phyloP scores from a whole-genome alignment of 1,140 invertebrate species.

The Chlorops oryzae region DNA sequence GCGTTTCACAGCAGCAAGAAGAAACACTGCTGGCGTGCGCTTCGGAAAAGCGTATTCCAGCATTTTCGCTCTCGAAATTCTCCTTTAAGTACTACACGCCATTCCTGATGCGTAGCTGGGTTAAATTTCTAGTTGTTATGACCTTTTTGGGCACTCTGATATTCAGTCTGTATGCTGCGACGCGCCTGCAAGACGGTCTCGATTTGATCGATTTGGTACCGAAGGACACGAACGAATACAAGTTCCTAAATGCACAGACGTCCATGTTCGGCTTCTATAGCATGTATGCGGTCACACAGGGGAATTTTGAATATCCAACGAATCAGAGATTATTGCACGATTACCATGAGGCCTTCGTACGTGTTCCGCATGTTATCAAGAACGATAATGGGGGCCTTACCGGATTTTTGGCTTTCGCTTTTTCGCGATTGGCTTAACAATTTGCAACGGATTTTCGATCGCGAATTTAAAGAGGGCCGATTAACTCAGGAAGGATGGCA shows the following conservation, averaged over 20 bases:
- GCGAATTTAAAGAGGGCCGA: constrained; percentile 67
- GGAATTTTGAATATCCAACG: constrained; percentile 94
- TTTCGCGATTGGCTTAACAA: constrained; percentile 87
- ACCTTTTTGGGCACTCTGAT: constrained; percentile 60
- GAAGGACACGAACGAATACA: constrained; percentile 83
- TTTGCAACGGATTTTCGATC: constrained; percentile 82
- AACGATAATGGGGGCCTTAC: constrained; percentile 87
- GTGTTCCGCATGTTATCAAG: constrained; percentile 86
- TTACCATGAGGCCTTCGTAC: constrained; percentile 88
- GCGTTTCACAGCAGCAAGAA: constrained; percentile 24
- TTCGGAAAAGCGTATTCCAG: constrained; percentile 22
- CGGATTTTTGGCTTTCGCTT: constrained; percentile 87
- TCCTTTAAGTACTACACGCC: constrained; percentile 59
- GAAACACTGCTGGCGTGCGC: constrained; percentile 46
- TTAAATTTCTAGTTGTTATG: constrained; percentile 60
- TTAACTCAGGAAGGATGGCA: constrained; percentile 85
- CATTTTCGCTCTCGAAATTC: constrained; percentile 49
- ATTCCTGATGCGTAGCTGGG: constrained; percentile 61
- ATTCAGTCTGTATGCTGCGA: constrained; percentile 62
- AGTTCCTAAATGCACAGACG: constrained; percentile 85
- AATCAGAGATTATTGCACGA: constrained; percentile 89
- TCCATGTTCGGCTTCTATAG: constrained; percentile 97
- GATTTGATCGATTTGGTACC: constrained; percentile 92
- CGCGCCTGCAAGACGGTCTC: constrained; percentile 62
- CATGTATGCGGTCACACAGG: constrained; percentile 92